Evolutionary conservation across 2,113 vertebrate species (phyloP), one percentile per base, ranked within the genome.

Genomic region (Chamaetylas fuelleborni): DNA sequence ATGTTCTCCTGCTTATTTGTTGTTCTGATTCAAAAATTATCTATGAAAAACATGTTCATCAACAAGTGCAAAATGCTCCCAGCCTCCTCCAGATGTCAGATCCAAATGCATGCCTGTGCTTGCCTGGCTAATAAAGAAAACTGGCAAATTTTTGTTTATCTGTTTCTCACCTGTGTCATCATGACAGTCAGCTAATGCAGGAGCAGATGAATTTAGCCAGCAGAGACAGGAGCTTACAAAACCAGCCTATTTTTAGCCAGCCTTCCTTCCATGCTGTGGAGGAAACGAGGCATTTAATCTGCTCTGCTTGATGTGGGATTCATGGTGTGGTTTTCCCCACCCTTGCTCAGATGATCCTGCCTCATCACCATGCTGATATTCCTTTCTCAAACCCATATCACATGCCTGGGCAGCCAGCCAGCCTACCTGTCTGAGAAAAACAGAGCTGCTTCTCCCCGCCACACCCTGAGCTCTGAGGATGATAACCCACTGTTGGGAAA

Each of bases 341-440:
- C 94, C 94, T 81, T 54, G 42, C 73, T 95, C 18, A 9, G 71
- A 86, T 64, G 71, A 90, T 47, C 60, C 62, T 70, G 66, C 51
- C 81, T 89, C 93, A 88, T 87, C 43, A 29, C 78, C 28, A 5
- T 12, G 34, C 71, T 72, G 33, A 85, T 76, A 65, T 8, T 50
- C 54, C 87, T 90, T 76, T 92, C 91, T 67, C 73, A 84, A 89
- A 62, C 38, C 19, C 58, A 0, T 67, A 84, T 69, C 84, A 77
- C 90, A 82, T 22, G 65, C 34, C 53, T 6, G 8, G 95, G 93
- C 88, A 65, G 58, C 12, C 81, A 53, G 88, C 92, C 95, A 94
- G 81, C 88, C 85, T 93, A 96, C 96, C 93, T 96, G 96, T 28
- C 92, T 90, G 92, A 92, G 92, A 87, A 64, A 94, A 94, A 90